Conservation (phyloP, 2,113 vertebrate genomes). For the Philantomba maxwellii region DNA sequence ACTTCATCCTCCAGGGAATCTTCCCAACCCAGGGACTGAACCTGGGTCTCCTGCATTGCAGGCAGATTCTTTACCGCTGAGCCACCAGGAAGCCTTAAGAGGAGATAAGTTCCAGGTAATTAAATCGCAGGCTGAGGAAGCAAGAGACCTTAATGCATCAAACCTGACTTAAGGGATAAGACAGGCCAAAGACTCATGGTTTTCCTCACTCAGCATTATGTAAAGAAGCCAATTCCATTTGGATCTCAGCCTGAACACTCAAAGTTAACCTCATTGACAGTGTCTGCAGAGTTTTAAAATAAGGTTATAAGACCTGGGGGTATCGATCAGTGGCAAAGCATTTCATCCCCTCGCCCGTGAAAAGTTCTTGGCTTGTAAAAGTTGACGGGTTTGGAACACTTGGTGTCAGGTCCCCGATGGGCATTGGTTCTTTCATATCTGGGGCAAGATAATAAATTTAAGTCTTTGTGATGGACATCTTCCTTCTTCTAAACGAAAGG, state of each 20-base stretch:
- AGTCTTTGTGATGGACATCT: background rate
- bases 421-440: constrained; percentile 20
- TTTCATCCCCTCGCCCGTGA: background rate
- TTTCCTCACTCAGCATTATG: constrained; percentile 45
- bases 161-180: background rate
- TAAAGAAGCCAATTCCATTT: constrained; percentile 47
- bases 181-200: background rate
- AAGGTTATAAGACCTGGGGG: constrained; percentile 40
- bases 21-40: background rate
- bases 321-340: background rate
- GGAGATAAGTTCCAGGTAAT: constrained; percentile 13
- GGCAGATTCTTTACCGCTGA: background rate
- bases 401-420: background rate
- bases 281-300: constrained; percentile 36
- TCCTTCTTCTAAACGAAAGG: constrained; percentile 24
- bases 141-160: background rate
- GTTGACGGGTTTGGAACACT: background rate
- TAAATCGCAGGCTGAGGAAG: background rate
- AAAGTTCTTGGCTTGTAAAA: background rate
- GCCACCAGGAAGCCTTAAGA: background rate
- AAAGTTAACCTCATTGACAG: constrained; percentile 39
- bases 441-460: constrained; percentile 40
- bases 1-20: background rate
- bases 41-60: background rate
- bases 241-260: constrained; percentile 25